phyloP scores from a whole-genome alignment of 2,113 vertebrate genomes.

The Campylorhamphus procurvoides region DNA sequence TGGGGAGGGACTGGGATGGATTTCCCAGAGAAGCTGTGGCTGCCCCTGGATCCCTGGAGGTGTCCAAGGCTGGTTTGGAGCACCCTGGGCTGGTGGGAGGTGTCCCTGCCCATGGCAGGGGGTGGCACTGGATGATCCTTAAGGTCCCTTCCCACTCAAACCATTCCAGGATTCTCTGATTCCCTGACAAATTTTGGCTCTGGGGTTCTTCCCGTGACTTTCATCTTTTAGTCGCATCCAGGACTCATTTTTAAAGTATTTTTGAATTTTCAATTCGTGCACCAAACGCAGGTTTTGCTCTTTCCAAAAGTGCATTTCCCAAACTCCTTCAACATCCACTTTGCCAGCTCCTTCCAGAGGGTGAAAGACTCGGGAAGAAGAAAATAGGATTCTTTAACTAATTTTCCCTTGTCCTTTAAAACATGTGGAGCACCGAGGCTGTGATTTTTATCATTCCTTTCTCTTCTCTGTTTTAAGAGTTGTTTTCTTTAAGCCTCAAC shows the following conservation, averaged over 20 bases:
- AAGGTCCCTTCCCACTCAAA: not conserved
- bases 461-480: not conserved
- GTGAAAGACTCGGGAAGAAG: not conserved
- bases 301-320: not conserved
- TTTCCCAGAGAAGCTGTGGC: not conserved
- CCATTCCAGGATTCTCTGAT: not conserved
- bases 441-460: not conserved
- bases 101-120: not conserved
- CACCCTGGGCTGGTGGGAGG: rapidly evolving
- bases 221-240: not conserved
- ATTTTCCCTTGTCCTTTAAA: not conserved
- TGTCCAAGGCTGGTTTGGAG: not conserved
- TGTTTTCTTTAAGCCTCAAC: not conserved
- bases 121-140: not conserved
- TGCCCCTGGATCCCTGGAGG: not conserved
- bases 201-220: not conserved
- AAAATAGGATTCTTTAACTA: not conserved
- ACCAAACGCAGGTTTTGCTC: not conserved
- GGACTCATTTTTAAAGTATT: not conserved
- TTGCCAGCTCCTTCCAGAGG: not conserved
- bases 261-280: not conserved
- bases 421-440: not conserved
- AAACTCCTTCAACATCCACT: not conserved
- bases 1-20: not conserved
- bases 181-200: not conserved